phyloP scores from a whole-genome alignment of 1,140 invertebrate genomes.

The Plodia interpunctella region DNA sequence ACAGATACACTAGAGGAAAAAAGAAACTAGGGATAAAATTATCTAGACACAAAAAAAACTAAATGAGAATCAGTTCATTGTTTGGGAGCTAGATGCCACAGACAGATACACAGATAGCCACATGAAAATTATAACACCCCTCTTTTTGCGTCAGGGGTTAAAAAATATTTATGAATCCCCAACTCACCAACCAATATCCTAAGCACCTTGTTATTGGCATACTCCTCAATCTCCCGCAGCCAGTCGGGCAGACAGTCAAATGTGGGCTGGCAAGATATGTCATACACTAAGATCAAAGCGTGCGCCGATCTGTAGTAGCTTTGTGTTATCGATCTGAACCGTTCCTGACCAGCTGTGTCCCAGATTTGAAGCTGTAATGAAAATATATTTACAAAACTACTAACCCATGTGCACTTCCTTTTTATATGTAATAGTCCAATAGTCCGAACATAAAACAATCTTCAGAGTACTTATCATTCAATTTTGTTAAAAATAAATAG shows the following conservation, averaged over 20 bases:
- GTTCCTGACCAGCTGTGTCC: conserved; percentile 98
- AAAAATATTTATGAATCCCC: not conserved
- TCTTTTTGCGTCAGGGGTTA: too few species aligned
- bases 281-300: conserved; percentile 97
- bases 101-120: too few species aligned
- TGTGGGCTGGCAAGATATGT: conserved; percentile 97
- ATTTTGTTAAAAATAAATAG: too few species aligned
- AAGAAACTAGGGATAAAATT: too few species aligned
- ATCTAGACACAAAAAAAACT: too few species aligned
- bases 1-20: too few species aligned
- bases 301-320: conserved; percentile 99
- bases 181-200: conserved; percentile 92
- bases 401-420: too few species aligned
- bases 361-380: conserved; percentile 94
- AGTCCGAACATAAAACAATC: too few species aligned
- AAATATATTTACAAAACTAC: not conserved
- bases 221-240: conserved; percentile 97
- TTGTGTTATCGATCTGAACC: conserved; percentile 98
- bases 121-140: not conserved
- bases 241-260: conserved; percentile 97
- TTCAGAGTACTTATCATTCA: too few species aligned
- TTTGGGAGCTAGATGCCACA: too few species aligned
- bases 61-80: too few species aligned
- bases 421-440: too few species aligned
- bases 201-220: conserved; percentile 95